Base-by-base conservation (phyloP, 2,797 vertebrate species). In the Malurus leucopterus region DNA sequence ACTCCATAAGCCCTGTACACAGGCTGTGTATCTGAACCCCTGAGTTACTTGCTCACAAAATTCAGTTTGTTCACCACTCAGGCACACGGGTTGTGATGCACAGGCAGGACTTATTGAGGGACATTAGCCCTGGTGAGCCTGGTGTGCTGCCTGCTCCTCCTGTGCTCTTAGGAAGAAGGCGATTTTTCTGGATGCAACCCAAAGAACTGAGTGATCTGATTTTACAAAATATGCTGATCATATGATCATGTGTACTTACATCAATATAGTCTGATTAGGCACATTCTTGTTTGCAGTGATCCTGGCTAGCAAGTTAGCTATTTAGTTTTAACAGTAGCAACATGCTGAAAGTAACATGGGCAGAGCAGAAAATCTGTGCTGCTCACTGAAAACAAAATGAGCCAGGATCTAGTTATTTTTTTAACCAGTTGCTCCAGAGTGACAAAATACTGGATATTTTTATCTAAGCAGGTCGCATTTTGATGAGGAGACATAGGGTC, bases 401-500 rank as follows among this genome's bases (percentile, higher is more conserved):
- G 46, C 11, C 27, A 34, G 32, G 17, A 53, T 86, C 19, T 21
- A 74, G 57, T 34, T 2, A 55, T 74, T 82, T 74, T 82, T 19
- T 46, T 62, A 67, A 71, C 41, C 77, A 84, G 64, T 84, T 88
- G 80, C 34, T 92, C 86, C 70, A 61, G 51, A 50, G 50, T 32
- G 74, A 91, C 91, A 86, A 43, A 87, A 57, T 65, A 53, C 19
- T 23, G 67, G 61, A 14, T 93, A 91, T 93, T 95, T 94, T 94
- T 91, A 71, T 88, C 83, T 71, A 64, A 76, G 76, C 54, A 88
- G 84, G 76, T 91, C 76, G 40, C 57, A 90, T 93, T 92, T 84
- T 91, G 87, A 80, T 50, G 90, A 92, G 90, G 86, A 91, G 91
- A 71, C 91, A 62, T 62, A 65, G 49, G 79, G 74, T 90, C 93